phyloP scores from a whole-genome alignment of 2,797 vertebrate genomes.

The Scarus forsteni region DNA sequence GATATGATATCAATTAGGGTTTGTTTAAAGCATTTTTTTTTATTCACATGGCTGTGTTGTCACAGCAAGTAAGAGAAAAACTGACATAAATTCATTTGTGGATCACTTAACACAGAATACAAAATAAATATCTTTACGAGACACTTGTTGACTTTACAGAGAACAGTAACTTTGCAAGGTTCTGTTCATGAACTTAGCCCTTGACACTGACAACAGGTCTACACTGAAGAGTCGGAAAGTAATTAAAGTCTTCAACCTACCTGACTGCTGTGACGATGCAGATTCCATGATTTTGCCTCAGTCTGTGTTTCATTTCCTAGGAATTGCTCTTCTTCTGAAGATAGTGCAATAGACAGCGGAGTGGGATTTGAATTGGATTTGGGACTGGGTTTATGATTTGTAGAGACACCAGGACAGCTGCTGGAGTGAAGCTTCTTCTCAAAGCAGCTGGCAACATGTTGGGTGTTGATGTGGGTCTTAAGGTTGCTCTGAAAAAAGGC shows the following conservation, averaged over 20 bases:
- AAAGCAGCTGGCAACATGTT: slow-evolving; percentile 78
- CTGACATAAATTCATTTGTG: slow-evolving; percentile 18
- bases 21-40: slow-evolving; percentile 63
- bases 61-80: slow-evolving; percentile 40
- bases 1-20: slow-evolving; percentile 65
- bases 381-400: slow-evolving; percentile 31
- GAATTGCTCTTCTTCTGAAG: slow-evolving; percentile 26
- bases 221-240: neutral
- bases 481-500: slow-evolving; percentile 72
- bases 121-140: neutral
- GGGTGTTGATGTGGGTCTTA: slow-evolving; percentile 76
- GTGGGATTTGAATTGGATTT: slow-evolving; percentile 10
- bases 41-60: slow-evolving; percentile 51
- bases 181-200: neutral
- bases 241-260: slow-evolving; percentile 33
- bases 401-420: slow-evolving; percentile 14
- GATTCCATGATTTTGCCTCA: slow-evolving; percentile 2
- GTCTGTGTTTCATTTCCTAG: slow-evolving; percentile 14
- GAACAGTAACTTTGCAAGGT: neutral
- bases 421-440: slow-evolving; percentile 71
- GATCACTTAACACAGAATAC: slow-evolving; percentile 20
- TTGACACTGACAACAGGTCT: neutral
- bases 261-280: slow-evolving; percentile 32
- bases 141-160: no score
- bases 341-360: neutral